Conservation (phyloP, 2,113 vertebrate genomes). For the Syrrhaptes paradoxus region DNA sequence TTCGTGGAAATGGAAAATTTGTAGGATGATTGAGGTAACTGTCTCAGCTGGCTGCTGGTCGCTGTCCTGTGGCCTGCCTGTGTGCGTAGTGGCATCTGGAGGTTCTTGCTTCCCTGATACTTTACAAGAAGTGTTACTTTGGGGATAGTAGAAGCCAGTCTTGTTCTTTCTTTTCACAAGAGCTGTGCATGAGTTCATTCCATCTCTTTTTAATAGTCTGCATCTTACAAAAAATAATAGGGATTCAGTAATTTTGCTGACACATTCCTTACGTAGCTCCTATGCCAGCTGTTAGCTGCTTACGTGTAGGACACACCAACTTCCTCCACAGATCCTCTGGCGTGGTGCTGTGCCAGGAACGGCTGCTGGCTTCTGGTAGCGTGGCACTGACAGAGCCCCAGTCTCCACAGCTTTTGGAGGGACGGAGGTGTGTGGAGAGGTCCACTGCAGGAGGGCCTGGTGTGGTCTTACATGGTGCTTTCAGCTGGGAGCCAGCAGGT, state of each 20-base stretch:
- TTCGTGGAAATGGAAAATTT: not conserved
- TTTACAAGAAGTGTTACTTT: accelerated
- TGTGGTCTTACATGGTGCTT: not conserved
- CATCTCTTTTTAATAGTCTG: not conserved
- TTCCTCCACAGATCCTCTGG: not conserved
- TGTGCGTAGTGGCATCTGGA: accelerated
- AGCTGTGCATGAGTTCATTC: not conserved
- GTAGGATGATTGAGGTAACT: not conserved
- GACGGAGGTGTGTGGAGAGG: not conserved
- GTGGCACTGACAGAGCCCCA: accelerated
- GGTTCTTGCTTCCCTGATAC: accelerated
- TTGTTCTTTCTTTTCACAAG: not conserved
- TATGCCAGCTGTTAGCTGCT: too few species aligned
- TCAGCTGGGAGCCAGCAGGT: not conserved
- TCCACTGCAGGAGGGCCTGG: accelerated
- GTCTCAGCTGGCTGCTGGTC: not conserved
- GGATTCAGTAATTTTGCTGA: not conserved
- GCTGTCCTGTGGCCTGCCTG: too few species aligned
- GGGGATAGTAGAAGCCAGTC: too few species aligned
- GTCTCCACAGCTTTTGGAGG: not conserved
- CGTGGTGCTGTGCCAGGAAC: accelerated
- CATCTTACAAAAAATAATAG: not conserved
- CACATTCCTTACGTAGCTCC: accelerated
- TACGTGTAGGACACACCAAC: accelerated
- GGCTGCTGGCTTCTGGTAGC: not conserved